These are phyloP conservation scores for Palloptera scutellata DNA, from an alignment of 2,888 invertebrate genomes.

Conservation along the genomic window DNA sequence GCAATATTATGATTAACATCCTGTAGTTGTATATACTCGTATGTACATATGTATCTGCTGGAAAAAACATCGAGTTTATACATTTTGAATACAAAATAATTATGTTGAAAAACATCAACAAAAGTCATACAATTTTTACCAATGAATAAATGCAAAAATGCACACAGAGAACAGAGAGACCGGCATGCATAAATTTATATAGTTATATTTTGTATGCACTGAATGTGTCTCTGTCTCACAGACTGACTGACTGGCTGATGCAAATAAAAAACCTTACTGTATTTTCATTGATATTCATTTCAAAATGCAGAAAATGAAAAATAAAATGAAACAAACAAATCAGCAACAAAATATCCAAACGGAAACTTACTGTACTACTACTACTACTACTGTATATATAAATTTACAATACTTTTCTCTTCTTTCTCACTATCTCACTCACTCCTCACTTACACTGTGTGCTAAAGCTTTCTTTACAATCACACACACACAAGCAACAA, in stretches of 20 bases:
- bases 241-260: too few relatives aligned
- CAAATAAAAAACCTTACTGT: background rate
- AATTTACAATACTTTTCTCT: conserved; percentile 3
- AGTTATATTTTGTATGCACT: background rate
- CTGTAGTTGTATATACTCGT: background rate
- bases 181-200: background rate
- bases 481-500: background rate
- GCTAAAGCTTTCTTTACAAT: background rate
- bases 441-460: background rate
- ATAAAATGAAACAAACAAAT: too few relatives aligned
- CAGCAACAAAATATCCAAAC: background rate
- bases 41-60: background rate
- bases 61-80: background rate
- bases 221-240: background rate
- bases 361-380: background rate
- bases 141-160: conserved; percentile 5
- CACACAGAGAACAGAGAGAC: background rate
- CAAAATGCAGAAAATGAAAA: conserved; percentile 7
- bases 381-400: background rate
- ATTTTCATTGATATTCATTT: conserved; percentile 3
- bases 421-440: conserved; percentile 6
- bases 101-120: conserved; percentile 24
- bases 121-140: too few relatives aligned
- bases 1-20: background rate
- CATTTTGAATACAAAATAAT: conserved; percentile 29